Base-by-base conservation (phyloP, 2,797 vertebrate species). In the Loris lydekkerianus region DNA sequence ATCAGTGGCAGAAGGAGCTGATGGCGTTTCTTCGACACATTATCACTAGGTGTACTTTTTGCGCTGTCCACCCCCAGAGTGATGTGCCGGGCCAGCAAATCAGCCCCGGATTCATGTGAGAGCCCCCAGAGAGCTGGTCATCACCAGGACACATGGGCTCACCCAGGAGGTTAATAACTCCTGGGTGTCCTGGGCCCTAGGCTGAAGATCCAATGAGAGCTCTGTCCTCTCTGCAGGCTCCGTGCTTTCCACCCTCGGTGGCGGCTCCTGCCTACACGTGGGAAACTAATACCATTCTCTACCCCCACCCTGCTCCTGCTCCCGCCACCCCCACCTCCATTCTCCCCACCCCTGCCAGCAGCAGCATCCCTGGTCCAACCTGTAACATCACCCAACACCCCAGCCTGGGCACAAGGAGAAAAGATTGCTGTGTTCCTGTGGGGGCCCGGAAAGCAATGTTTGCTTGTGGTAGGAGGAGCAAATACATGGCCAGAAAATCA, bases 11-110 rank as follows among this genome's bases (percentile, higher is more conserved):
- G 80, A 75, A 86, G 67, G 53, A 5, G 14, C 61, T 2, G 18
- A 43, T 0, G 0, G 83, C 37, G 17, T 61, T 60, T 72, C 65
- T 60, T 46, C 0, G 27, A 15, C 25, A 20, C 0, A 0, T 2
- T 2, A 27, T 10, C 23, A 0, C 6, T 23, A 0, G 23, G 18
- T 0, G 0, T 14, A 15, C 37, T 2, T 0, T 14, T 23, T 23
- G 7, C 43, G 8, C 70, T 10, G 8, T 4, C 1, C 46, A 10
- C 61, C 31, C 37, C 53, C 72, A 0, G 49, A 73, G 89, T 0
- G 25, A 72, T 2, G n/a, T n/a, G 9, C 69, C 46, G 17, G 40
- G 80, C 63, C 40, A 25, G 13, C 31, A 37, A 61, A 72, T 29
- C 49, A 34, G 40, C 86, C n/a, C 15, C 0, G 0, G 56, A 34